These are phyloP conservation scores for Amorpha juglandis DNA, from an alignment of 2,888 invertebrate genomes.

Conservation along the genomic window DNA sequence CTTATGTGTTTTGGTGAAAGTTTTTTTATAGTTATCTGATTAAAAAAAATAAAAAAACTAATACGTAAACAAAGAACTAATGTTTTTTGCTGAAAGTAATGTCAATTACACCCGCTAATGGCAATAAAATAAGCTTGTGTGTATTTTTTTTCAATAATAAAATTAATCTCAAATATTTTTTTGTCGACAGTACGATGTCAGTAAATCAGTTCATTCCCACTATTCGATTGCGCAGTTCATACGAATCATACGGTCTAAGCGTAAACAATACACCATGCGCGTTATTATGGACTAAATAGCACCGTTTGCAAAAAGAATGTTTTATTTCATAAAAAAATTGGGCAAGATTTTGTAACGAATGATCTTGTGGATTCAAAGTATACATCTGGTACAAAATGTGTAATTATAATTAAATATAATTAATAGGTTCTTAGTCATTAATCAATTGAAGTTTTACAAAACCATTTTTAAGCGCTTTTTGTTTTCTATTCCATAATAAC, in stretches of 20 bases:
- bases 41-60: no score
- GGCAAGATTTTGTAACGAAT: neutral
- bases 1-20: no score
- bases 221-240: constrained; percentile 3
- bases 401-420: no score
- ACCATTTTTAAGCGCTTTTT: neutral
- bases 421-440: no score
- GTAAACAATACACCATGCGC: constrained; percentile 33
- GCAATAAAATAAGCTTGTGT: neutral
- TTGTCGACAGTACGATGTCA: neutral
- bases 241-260: constrained; percentile 34
- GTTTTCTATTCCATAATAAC: neutral
- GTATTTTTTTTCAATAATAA: neutral
- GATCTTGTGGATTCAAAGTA: no score
- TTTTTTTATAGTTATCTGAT: no score
- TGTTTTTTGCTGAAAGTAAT: no score
- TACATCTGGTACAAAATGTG: no score
- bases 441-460: neutral
- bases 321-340: neutral
- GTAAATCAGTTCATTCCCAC: neutral
- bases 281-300: constrained; percentile 14
- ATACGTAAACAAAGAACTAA: neutral
- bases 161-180: no score
- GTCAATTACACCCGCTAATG: no score
- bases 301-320: neutral